phyloP scores from a whole-genome alignment of 2,113 vertebrate species.

The Lophochroa leadbeateri region DNA sequence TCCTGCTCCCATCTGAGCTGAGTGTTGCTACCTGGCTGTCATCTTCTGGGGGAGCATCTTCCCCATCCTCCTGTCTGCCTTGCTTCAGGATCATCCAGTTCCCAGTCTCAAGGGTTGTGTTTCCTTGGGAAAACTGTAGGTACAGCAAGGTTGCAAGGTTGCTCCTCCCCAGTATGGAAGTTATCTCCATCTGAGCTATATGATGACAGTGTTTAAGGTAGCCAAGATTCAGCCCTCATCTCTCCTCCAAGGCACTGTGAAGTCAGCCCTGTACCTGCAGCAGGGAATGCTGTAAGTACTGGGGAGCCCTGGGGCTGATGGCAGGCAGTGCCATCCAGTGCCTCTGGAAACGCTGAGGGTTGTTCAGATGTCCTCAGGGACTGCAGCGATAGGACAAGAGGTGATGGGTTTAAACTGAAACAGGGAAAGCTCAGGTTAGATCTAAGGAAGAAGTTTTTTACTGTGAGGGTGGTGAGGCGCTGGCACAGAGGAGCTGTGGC shows the following conservation, averaged over 20 bases:
- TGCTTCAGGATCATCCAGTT: neutral
- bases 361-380: neutral
- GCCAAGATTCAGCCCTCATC: fast-evolving
- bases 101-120: neutral
- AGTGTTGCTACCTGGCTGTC: neutral
- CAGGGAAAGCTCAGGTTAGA: neutral
- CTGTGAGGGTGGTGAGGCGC: neutral
- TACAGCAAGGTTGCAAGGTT: neutral
- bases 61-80: neutral
- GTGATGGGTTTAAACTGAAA: neutral
- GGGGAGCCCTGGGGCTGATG: neutral
- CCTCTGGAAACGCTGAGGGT: neutral
- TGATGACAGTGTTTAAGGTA: neutral
- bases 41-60: neutral
- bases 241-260: neutral
- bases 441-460: neutral
- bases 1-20: fast-evolving
- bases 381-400: neutral
- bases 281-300: neutral
- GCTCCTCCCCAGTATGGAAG: neutral
- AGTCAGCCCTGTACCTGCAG: neutral
- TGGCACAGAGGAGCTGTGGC: neutral
- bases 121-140: neutral
- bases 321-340: neutral
- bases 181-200: neutral